Conservation (phyloP, 2,888 invertebrate genomes). For the Leucoptera coffeella region DNA sequence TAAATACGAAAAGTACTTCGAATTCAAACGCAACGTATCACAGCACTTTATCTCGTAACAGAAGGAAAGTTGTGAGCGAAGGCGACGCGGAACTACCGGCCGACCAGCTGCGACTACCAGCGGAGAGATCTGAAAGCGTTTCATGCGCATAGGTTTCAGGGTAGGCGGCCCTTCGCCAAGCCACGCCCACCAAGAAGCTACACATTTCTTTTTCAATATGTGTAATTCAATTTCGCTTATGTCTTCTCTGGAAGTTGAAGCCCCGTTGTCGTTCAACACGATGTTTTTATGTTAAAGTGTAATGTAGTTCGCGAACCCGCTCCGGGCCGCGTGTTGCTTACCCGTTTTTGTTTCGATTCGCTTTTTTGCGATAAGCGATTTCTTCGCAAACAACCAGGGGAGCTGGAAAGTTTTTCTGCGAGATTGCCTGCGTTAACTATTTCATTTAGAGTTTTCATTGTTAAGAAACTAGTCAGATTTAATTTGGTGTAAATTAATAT, state of each 20-base stretch:
- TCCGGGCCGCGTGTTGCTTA: constrained; percentile 17
- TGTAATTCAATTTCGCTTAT: constrained; percentile 55
- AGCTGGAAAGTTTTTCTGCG: no score
- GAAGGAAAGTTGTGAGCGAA: constrained; percentile 19
- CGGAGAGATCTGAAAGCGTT: no score
- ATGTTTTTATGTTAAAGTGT: constrained; percentile 53
- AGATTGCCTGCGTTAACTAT: no score
- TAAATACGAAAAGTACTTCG: no score
- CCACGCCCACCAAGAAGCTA: constrained; percentile 52
- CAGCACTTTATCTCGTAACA: no score
- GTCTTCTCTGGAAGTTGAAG: constrained; percentile 54
- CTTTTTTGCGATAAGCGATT: constrained; percentile 27
- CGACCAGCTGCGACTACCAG: constrained; percentile 6
- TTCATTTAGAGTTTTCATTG: no score
- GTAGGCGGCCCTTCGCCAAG: constrained; percentile 41
- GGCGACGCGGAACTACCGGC: constrained; percentile 21
- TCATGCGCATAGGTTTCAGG: constrained; percentile 39
- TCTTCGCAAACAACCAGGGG: no score
- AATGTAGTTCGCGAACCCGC: constrained; percentile 47
- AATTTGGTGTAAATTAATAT: no score
- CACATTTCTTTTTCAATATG: constrained; percentile 55
- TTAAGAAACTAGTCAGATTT: no score
- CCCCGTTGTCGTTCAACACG: constrained; percentile 52
- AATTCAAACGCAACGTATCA: no score
- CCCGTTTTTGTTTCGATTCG: constrained; percentile 29